Base-by-base conservation (phyloP, 2,888 invertebrate species). In the Drosophila melanosoma region DNA sequence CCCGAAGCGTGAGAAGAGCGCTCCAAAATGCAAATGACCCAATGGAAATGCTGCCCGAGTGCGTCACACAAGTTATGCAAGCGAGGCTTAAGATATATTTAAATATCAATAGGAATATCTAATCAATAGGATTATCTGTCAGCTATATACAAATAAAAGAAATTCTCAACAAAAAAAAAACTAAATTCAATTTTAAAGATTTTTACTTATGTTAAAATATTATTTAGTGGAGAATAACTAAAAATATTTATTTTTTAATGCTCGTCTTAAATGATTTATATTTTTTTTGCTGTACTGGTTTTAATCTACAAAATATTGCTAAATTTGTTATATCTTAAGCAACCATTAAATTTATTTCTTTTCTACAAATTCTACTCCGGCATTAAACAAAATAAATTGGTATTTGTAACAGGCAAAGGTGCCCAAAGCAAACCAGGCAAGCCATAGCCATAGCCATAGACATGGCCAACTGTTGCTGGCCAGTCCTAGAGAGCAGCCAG, bases 1-100 rank as follows among this genome's bases (percentile, higher is more conserved):
- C 64, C 60, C 38, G 32, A 45, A 65, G 75, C 76, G 76, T 77
- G 76, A 69, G 76, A 77, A 77, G 65, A 57, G 62, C 1, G 23
- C 45, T 51, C 38, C 29, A 49, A 61, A 64, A 74, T 76, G 76
- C 79, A 76, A 68, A 79, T 74, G 49, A 60, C 29, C 62, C 20
- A 45, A 42, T 71, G 59, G 42, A 74, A 74, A 73, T 66, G 53
- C 23, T 15, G 17, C 45, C 45, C 8, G 15, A 23, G 23, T 15
- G 23, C 23, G 45, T 45, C 45, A 23, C 45, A 23, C 23, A 23
- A 23, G 15, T 45, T 45, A 45, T 45, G 45, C 45, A 45, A 45
- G 8, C 23, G 8, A 7, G 15, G 15, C 45, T 4, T 8, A 45
- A 45, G 45, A 45, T 45, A 15, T 15, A 23, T 3, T 7, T 7